Base-by-base conservation (phyloP, 2,888 invertebrate genomes). In the Candidula unifasciata region DNA sequence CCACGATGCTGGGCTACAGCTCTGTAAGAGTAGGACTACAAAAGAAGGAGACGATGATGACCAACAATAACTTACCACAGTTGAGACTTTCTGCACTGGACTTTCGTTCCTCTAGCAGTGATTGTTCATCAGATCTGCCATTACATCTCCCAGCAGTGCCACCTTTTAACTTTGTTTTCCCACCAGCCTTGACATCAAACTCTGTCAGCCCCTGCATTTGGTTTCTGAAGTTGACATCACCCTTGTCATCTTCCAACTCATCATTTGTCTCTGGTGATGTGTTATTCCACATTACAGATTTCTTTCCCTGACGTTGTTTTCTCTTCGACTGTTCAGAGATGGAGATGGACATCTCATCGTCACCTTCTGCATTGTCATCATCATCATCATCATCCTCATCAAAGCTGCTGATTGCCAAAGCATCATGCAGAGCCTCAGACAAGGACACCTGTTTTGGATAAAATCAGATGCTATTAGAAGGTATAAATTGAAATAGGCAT, bases 381-480 rank as follows among this genome's bases (percentile, higher is more conserved):
- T 87, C 87, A 69, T 88, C 85, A 24, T 79, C 82, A 35, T 85
- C 81, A 69, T 85, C 85, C 27, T 84, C 84, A 33, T 80, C 80
- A 68, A 84, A 82, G 79, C 86, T 87, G 74, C 85, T 86, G 33
- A 76, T 84, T 57, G 77, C 86, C 33, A 80, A 60, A 35, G 85
- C 80, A 52, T 87, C 87, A 83, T 87, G 81, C 8, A 87, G 82
- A 52, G 85, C 85, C 69, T 88, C 88, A 1, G 87, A 87, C 60
- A 88, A 79, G 3, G 87, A 87, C 3, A 86, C 33, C 87, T 86
- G 84, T 0, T 30, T 21, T 13, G 2, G 24, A n/a, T 8, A 44
- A 71, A 8, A 44, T 44, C 6, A 44, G 44, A 1, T 44, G 6
- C 13, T 10, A 44, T 44, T 44, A 21, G n/a, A 60, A 60, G 8